Evolutionary conservation across 1,140 invertebrate species (phyloP).

Genomic region (Aphelenchoides fujianensis): DNA sequence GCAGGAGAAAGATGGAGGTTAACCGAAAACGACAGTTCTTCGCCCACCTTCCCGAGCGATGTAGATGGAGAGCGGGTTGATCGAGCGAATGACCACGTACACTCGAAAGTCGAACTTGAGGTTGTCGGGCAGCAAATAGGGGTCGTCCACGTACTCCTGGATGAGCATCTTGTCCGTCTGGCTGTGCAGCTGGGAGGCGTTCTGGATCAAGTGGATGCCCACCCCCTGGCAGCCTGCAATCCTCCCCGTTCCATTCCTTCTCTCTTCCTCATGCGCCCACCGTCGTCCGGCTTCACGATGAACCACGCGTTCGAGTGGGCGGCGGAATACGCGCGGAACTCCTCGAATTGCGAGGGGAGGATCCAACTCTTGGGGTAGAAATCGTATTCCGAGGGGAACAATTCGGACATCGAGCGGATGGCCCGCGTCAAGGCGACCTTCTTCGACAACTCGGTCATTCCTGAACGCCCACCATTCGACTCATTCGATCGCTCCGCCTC

Average conservation of each 20-base stretch:
- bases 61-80: constrained; percentile 66
- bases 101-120: constrained; percentile 67
- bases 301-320: constrained; percentile 59
- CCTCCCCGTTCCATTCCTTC: neutral
- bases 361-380: constrained; percentile 67
- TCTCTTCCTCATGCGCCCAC: constrained; percentile 27
- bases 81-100: constrained; percentile 64
- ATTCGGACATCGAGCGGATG: constrained; percentile 63
- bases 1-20: neutral
- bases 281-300: constrained; percentile 66
- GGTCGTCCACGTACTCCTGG: constrained; percentile 65
- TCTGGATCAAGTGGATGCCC: constrained; percentile 66
- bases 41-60: constrained; percentile 63
- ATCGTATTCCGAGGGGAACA: constrained; percentile 65
- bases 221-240: constrained; percentile 65
- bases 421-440: constrained; percentile 65
- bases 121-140: constrained; percentile 64
- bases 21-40: constrained; percentile 7
- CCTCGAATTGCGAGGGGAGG: constrained; percentile 64
- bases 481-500: constrained; percentile 7
- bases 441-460: constrained; percentile 65
- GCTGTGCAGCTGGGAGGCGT: constrained; percentile 61
- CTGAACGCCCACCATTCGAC: constrained; percentile 47
- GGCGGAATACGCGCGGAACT: constrained; percentile 60
- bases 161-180: constrained; percentile 59